Conservation (phyloP, 1,140 invertebrate species). For the Physella acuta region DNA sequence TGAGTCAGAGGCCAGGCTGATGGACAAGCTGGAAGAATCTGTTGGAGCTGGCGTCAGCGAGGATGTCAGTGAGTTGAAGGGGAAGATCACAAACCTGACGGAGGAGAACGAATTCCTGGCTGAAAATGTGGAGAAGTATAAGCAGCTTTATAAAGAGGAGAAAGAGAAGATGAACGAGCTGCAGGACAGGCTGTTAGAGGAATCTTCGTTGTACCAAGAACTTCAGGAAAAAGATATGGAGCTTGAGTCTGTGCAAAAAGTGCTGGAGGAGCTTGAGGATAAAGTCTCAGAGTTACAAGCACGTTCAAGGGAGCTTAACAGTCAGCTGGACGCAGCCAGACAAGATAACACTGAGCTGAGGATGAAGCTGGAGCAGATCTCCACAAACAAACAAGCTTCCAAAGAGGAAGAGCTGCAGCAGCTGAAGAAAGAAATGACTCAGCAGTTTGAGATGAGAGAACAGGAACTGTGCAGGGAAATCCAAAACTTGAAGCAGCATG, state of each 20-base stretch:
- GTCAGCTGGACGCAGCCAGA: conserved; percentile 1
- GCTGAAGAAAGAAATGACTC: background rate
- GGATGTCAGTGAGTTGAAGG: conserved; percentile 20
- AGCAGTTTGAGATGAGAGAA: background rate
- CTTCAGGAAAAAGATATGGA: conserved; percentile 23
- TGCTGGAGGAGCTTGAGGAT: conserved; percentile 32
- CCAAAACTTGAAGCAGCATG: background rate
- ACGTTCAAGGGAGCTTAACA: conserved; percentile 20
- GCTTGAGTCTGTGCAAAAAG: conserved; percentile 21
- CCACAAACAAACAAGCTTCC: background rate
- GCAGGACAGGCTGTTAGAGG: conserved; percentile 12
- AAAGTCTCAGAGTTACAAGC: conserved; percentile 25
- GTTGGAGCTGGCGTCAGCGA: conserved; percentile 41
- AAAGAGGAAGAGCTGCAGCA: conserved; percentile 4
- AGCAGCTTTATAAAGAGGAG: conserved; percentile 24
- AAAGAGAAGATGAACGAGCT: conserved; percentile 27
- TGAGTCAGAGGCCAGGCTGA: conserved; percentile 48
- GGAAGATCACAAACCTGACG: conserved; percentile 18
- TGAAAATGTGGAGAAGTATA: conserved; percentile 24
- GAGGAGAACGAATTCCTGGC: conserved; percentile 31
- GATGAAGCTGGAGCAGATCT: background rate
- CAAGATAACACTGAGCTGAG: too few relatives aligned
- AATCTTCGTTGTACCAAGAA: conserved; percentile 13
- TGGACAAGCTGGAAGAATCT: conserved; percentile 53
- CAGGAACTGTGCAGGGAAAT: conserved; percentile 20